These are phyloP conservation scores for Corythornis cristatus DNA, from an alignment of 2,113 vertebrate species.

Conservation along the genomic window DNA sequence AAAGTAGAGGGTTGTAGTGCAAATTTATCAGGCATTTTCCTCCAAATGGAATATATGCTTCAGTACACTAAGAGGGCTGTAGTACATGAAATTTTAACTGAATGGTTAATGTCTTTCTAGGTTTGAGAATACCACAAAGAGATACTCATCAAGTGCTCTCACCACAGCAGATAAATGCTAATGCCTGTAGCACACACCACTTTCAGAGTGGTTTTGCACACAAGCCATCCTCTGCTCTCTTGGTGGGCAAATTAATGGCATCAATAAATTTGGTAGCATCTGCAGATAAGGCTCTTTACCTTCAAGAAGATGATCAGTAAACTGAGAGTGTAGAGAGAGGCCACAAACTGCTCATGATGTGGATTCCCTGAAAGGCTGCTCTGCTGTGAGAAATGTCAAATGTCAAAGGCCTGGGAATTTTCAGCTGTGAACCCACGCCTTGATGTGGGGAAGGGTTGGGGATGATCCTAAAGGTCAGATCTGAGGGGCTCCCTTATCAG, in stretches of 20 bases:
- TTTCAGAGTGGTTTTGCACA: conserved; percentile 11
- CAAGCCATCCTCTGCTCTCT: neutral
- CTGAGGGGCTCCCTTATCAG: conserved; percentile 5
- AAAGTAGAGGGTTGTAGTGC: conserved; percentile 56
- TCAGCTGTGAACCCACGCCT: neutral
- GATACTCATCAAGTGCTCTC: conserved; percentile 46
- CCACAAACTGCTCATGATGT: conserved; percentile 13
- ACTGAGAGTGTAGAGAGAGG: neutral
- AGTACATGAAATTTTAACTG: conserved; percentile 75
- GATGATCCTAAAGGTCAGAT: conserved; percentile 33
- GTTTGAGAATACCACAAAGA: conserved; percentile 76
- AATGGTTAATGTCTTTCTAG: conserved; percentile 78
- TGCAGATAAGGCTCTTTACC: conserved; percentile 19
- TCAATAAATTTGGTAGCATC: conserved; percentile 58
- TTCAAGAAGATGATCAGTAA: conserved; percentile 47
- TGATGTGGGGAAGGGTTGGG: conserved; percentile 4
- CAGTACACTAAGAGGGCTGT: conserved; percentile 37
- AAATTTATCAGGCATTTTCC: conserved; percentile 50
- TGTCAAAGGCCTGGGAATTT: conserved; percentile 36
- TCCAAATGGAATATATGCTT: conserved; percentile 53
- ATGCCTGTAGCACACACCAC: conserved; percentile 25
- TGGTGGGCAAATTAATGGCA: conserved; percentile 50
- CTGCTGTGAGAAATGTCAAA: conserved; percentile 62
- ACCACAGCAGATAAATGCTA: conserved; percentile 64
- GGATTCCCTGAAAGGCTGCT: conserved; percentile 63